Percentiles rank a stretch among this genome's conserved stretches.
Conservation (phyloP, 2,888 invertebrate species). For the Tetragnatha montana region DNA sequence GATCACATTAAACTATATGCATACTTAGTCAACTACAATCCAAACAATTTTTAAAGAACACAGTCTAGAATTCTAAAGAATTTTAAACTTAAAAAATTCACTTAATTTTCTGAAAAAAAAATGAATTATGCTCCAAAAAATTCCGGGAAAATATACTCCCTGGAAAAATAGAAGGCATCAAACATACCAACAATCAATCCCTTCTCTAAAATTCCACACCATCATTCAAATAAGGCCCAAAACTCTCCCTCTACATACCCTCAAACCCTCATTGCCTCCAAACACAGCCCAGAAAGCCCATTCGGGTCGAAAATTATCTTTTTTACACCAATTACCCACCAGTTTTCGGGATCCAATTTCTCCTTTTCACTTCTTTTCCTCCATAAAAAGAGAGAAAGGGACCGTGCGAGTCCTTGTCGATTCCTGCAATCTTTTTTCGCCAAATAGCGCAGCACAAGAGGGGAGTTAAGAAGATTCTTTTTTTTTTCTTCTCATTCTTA, state of each 20-base stretch:
- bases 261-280: not conserved
- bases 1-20: too few relatives aligned
- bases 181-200: not conserved
- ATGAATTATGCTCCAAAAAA: too few relatives aligned
- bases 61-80: too few relatives aligned
- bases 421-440: not conserved
- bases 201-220: not conserved
- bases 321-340: not conserved
- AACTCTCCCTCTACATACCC: not conserved
- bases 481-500: too few relatives aligned
- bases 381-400: not conserved
- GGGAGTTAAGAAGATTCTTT: not conserved
- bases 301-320: not conserved
- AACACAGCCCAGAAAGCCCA: not conserved
- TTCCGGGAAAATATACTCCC: too few relatives aligned
- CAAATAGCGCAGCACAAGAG: not conserved
- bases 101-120: too few relatives aligned
- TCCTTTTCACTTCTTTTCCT: not conserved
- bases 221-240: not conserved
- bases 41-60: too few relatives aligned
- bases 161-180: too few relatives aligned
- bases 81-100: too few relatives aligned
- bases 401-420: not conserved
- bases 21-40: too few relatives aligned
- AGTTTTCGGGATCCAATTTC: not conserved